Conservation (phyloP, 1,140 invertebrate species). For the Aphidius gifuensis region DNA sequence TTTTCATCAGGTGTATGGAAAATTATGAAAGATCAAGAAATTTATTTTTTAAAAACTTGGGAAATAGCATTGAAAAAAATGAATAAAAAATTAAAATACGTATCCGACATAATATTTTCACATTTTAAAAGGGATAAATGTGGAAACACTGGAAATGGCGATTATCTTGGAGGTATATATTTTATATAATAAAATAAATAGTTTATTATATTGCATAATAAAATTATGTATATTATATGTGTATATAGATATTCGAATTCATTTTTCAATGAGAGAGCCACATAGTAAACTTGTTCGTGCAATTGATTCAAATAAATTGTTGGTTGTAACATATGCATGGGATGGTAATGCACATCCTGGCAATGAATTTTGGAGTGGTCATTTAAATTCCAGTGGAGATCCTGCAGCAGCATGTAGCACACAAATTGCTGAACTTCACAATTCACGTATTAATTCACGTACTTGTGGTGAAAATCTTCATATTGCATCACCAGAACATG, state of each 20-base stretch:
- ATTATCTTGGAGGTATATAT: constrained; percentile 43
- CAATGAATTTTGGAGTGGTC: constrained; percentile 49
- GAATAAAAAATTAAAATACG: constrained; percentile 45
- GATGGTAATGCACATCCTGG: constrained; percentile 67
- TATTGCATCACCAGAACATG: constrained; percentile 51
- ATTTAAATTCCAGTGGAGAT: constrained; percentile 56
- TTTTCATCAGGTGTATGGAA: constrained; percentile 18
- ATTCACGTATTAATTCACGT: constrained; percentile 56
- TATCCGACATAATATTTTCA: constrained; percentile 51
- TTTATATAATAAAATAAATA: constrained; percentile 8
- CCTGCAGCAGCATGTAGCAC: constrained; percentile 62
- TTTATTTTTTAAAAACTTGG: constrained; percentile 50
- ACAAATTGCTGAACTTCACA: constrained; percentile 60
- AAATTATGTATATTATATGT: neutral
- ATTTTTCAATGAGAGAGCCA: constrained; percentile 48
- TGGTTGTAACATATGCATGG: constrained; percentile 67
- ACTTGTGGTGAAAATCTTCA: constrained; percentile 55
- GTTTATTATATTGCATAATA: constrained; percentile 2
- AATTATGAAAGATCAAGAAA: constrained; percentile 43
- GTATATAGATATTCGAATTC: constrained; percentile 42
- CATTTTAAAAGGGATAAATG: constrained; percentile 46
- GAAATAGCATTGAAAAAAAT: constrained; percentile 46
- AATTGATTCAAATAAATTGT: constrained; percentile 54
- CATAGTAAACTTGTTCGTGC: constrained; percentile 42
- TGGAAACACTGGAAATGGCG: constrained; percentile 45